Evolutionary conservation across 2,797 vertebrate species (phyloP).

Genomic region (Coendou prehensilis): DNA sequence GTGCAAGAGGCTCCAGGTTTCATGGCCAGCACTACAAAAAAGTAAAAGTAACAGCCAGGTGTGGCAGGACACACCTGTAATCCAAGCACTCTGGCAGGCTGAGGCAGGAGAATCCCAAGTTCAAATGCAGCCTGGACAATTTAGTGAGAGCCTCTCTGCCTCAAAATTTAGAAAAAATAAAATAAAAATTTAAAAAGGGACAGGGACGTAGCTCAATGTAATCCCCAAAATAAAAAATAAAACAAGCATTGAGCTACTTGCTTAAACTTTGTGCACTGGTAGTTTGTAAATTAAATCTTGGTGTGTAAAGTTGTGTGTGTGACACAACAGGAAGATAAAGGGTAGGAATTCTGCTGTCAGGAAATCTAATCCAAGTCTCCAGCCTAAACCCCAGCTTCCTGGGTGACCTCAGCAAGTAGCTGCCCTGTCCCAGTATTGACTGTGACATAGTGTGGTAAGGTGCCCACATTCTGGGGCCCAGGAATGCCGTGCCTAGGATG

Average conservation of each 20-base stretch:
- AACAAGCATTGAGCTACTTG: fast-evolving
- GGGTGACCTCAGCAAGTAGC: neutral
- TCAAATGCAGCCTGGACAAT: neutral
- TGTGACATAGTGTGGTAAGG: fast-evolving
- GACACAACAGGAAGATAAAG: neutral
- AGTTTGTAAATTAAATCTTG: neutral
- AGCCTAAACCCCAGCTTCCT: neutral
- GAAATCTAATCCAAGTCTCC: neutral
- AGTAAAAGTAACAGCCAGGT: neutral
- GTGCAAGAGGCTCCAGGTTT: neutral
- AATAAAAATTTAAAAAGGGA: neutral
- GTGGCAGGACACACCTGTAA: neutral
- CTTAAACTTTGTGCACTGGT: no score
- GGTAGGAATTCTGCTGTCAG: neutral
- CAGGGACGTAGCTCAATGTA: neutral
- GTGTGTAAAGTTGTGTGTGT: neutral
- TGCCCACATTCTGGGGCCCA: neutral
- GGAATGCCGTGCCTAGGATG: no score
- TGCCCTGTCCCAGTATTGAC: fast-evolving
- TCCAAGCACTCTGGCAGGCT: neutral
- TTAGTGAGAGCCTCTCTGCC: neutral
- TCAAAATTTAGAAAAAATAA: neutral
- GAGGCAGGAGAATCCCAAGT: neutral
- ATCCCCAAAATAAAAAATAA: neutral
- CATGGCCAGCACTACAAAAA: neutral